Percentiles rank a stretch among this genome's conserved stretches.
phyloP scores from a whole-genome alignment of 2,113 vertebrate species.

The Solea solea region DNA sequence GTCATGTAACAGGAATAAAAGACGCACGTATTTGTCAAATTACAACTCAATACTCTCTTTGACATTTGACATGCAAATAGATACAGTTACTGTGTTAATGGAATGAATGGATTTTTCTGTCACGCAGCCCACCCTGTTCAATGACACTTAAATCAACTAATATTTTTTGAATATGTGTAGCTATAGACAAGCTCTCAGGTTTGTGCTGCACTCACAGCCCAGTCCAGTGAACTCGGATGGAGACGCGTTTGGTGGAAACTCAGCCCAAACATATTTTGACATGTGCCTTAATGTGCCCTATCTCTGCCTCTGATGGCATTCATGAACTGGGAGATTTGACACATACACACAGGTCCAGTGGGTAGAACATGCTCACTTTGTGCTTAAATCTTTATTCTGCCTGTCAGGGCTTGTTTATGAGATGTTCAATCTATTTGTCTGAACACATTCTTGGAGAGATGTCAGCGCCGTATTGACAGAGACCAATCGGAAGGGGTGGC shows the following conservation, averaged over 20 bases:
- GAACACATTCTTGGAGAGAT: constrained; percentile 68
- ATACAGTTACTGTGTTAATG: constrained; percentile 74
- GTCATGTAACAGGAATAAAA: constrained; percentile 63
- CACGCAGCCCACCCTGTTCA: constrained; percentile 51
- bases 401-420: constrained; percentile 47
- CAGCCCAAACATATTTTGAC: constrained; percentile 27
- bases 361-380: not conserved
- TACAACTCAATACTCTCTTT: constrained; percentile 57
- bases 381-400: constrained; percentile 62
- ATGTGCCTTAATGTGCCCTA: constrained; percentile 26
- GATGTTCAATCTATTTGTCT: constrained; percentile 69
- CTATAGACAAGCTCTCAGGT: constrained; percentile 42
- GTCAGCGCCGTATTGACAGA: constrained; percentile 74
- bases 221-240: constrained; percentile 11
- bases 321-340: not conserved
- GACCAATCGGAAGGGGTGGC: constrained; percentile 71
- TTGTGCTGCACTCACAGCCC: constrained; percentile 42
- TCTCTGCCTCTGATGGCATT: constrained; percentile 21
- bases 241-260: constrained; percentile 37
- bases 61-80: constrained; percentile 75
- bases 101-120: constrained; percentile 72
- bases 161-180: constrained; percentile 42
- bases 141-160: constrained; percentile 69
- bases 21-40: constrained; percentile 63
- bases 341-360: constrained; percentile 3